Base-by-base conservation (phyloP, 2,797 vertebrate genomes). In the Nannoperca obscura region DNA sequence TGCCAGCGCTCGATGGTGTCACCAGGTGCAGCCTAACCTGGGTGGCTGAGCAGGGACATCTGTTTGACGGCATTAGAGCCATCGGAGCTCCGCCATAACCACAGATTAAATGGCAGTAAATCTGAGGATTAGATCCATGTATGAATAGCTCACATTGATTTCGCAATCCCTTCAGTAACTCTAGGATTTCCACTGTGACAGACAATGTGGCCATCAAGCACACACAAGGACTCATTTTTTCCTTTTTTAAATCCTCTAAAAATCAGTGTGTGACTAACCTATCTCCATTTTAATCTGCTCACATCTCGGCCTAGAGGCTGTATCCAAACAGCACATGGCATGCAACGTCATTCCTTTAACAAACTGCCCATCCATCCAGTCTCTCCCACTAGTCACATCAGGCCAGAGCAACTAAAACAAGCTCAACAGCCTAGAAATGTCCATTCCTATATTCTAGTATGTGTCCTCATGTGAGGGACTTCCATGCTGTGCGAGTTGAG, bases 51-150 rank as follows among this genome's bases (percentile, higher is more conserved):
- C 81, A 73, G 88, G 71, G 86, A 93, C 93, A 94, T 94, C 93
- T 92, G 93, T 88, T 93, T 92, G 91, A 92, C 78, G 80, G 91
- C 87, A 92, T 92, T 92, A 91, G 85, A 90, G 87, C 90, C 90
- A 90, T 93, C 86, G 91, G 89, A 87, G 88, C 46, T 32, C 74
- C 76, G 89, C 89, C 93, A 94, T 92, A 95, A 94, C 92, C 90
- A 89, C 91, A 93, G 94, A 95, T 93, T 94, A 95, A 94, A 95
- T 90, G 91, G 90, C 92, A 92, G 89, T 91, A 95, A 95, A 94
- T 92, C 92, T 84, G 82, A 84, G 93, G 94, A 95, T 94, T 95
- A 94, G 90, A 93, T 90, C 87, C 70, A 27, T 86, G 92, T 92
- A 94, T 94, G 94, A 95, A 95, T 86, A 91, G 85, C 85, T 83